These are phyloP conservation scores for Euura saliciscinereae DNA, from an alignment of 1,140 invertebrate genomes.

Conservation along the genomic window DNA sequence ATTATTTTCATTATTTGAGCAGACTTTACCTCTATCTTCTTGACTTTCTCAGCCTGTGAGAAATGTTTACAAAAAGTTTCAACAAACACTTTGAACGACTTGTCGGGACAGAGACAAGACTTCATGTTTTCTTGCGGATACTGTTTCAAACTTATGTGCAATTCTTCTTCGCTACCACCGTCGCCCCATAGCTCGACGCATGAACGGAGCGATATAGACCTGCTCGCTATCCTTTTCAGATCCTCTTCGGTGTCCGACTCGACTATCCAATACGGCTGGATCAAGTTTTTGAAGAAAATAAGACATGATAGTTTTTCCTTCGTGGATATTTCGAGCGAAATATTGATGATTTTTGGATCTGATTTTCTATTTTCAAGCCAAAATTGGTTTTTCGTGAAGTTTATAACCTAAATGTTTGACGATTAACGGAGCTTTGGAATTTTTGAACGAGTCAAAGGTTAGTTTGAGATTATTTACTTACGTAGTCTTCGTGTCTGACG, in stretches of 20 bases:
- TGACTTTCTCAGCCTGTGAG: slow-evolving; percentile 76
- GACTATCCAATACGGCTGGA: slow-evolving; percentile 81
- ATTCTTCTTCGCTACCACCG: slow-evolving; percentile 60
- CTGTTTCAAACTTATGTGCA: slow-evolving; percentile 70
- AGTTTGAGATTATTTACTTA: slow-evolving; percentile 42
- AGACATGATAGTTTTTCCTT: no score
- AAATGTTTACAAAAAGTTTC: slow-evolving; percentile 90
- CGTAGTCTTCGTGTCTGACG: slow-evolving; percentile 61
- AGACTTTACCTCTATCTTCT: slow-evolving; percentile 80
- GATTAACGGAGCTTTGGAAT: not conserved
- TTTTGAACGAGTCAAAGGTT: no score
- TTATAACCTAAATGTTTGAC: no score
- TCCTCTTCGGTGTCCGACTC: slow-evolving; percentile 69
- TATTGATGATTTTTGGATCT: no score
- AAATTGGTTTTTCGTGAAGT: no score
- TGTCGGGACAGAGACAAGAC: slow-evolving; percentile 60
- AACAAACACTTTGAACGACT: slow-evolving; percentile 82
- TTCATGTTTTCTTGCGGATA: slow-evolving; percentile 62
- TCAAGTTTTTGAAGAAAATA: no score
- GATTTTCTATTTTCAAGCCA: no score
- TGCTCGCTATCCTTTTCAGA: slow-evolving; percentile 70
- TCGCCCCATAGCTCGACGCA: slow-evolving; percentile 81
- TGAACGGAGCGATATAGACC: slow-evolving; percentile 78
- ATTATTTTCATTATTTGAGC: slow-evolving; percentile 8
- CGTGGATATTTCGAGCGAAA: no score